Base-by-base conservation (phyloP, 1,140 invertebrate species). In the Vanessa tameamea region DNA sequence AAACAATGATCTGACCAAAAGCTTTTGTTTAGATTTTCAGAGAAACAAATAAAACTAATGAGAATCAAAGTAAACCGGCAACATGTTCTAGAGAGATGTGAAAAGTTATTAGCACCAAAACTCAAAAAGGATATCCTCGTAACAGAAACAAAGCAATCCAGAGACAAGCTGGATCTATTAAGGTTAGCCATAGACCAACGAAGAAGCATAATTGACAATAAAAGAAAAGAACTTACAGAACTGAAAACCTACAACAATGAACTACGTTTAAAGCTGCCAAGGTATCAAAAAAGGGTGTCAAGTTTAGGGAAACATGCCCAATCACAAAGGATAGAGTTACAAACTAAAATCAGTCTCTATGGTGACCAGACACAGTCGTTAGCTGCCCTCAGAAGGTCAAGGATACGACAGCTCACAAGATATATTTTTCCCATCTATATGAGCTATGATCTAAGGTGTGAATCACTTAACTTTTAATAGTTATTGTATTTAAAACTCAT, bases 351-450 rank as follows among this genome's bases (percentile, higher is more conserved):
- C 48, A 92, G 92, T 71, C 84, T 84, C 31, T 93, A 95, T 55
- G 92, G 93, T 64, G 93, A 94, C 57, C 94, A 94, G 76, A 92
- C 94, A 53, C 91, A 94, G 16, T 83, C 94, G 47, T 83, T 96
- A 43, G 96, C 96, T 78, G 94, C 94, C 78, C 82, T 96, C 51
- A 93, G 95, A 50, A 92, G 94, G 82, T 92, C 93, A 53, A 94
- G 95, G 77, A 94, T 96, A 59, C 92, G 95, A 71, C 95, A 97
- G 84, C 93, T 97, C 14, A 94, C 95, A 57, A 93, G 95, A 78
- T 96, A 96, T 88, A 96, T 97, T 82, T 97, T 97, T 91, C 96
- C 96, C 13, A 95, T 97, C 7, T 91, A 90, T 72, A 87, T 91
- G 57, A 91, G 82, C 48, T 90, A 87, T 82, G 89, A 92, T 76